Conservation (phyloP, 1,140 invertebrate genomes). For the Carcinoscorpius rotundicauda region DNA sequence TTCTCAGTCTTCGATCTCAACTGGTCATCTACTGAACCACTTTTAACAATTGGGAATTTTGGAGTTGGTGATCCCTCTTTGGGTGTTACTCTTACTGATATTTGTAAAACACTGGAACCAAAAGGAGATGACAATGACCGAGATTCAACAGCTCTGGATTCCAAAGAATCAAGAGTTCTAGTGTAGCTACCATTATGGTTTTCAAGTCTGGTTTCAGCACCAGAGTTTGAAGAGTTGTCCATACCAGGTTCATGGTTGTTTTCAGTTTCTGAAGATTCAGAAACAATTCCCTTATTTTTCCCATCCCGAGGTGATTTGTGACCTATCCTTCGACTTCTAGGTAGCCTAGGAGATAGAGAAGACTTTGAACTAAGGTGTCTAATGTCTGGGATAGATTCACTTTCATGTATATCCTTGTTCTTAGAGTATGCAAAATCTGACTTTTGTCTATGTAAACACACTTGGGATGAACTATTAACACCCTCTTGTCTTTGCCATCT, state of each 20-base stretch:
- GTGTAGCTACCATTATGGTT: conserved; percentile 8
- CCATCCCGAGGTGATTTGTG: conserved; percentile 8
- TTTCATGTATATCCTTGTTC: conserved; percentile 19
- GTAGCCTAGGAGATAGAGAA: conserved; percentile 20
- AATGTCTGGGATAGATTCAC: conserved; percentile 19
- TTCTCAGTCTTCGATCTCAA: conserved; percentile 12
- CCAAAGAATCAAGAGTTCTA: background rate
- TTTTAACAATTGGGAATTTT: conserved; percentile 16
- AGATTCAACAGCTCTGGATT: background rate
- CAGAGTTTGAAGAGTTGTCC: conserved; percentile 5
- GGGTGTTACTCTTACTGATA: conserved; percentile 18
- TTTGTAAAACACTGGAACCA: conserved; percentile 17
- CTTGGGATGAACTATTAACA: conserved; percentile 11
- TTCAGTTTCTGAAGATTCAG: background rate
- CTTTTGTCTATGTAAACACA: conserved; percentile 33
- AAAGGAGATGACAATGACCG: conserved; percentile 22
- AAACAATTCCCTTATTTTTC: conserved; percentile 6
- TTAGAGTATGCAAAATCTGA: conserved; percentile 32
- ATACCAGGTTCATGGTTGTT: conserved; percentile 5
- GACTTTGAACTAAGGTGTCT: conserved; percentile 16
- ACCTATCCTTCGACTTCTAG: conserved; percentile 13
- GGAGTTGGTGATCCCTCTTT: conserved; percentile 20
- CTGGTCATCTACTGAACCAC: conserved; percentile 24
- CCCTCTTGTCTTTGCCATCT: background rate
- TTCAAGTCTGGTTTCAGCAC: conserved; percentile 6